These are phyloP conservation scores for Alectura lathami DNA, from an alignment of 2,113 vertebrate genomes.

Conservation along the genomic window DNA sequence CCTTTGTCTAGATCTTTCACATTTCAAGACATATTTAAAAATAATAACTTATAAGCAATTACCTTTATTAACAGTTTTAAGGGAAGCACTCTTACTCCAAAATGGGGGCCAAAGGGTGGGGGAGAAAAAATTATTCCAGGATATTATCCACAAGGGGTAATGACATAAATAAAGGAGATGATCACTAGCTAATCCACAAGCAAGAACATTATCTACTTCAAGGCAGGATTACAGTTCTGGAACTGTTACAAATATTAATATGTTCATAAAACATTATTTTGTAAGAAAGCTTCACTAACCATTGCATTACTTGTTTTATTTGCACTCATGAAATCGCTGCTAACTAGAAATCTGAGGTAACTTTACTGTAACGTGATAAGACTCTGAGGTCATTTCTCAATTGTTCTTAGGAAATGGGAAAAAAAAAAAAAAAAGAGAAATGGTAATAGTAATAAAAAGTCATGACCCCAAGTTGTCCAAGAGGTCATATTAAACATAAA, in stretches of 20 bases:
- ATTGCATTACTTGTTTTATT: not conserved
- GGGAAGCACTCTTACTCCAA: not conserved
- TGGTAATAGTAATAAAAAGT: too few relatives aligned
- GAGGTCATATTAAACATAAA: not conserved
- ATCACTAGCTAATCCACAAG: not conserved
- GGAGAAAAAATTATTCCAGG: not conserved
- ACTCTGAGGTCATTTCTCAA: not conserved
- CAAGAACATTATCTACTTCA: not conserved
- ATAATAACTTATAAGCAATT: not conserved
- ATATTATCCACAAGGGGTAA: not conserved
- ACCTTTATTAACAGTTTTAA: not conserved
- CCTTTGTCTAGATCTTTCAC: not conserved
- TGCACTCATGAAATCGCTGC: not conserved
- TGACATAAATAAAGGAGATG: not conserved
- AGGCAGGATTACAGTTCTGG: not conserved
- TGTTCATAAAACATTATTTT: not conserved
- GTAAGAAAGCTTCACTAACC: not conserved
- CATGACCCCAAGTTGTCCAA: not conserved
- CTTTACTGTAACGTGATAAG: not conserved
- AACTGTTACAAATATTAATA: not conserved
- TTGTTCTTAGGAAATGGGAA: not conserved
- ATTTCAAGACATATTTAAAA: not conserved
- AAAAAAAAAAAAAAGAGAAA: not conserved
- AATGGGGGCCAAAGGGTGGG: fast-evolving
- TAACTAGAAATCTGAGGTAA: not conserved